Percentiles rank a stretch among this genome's conserved stretches.
phyloP scores from a whole-genome alignment of 1,140 invertebrate genomes.

The Drosophila quadrilineata region DNA sequence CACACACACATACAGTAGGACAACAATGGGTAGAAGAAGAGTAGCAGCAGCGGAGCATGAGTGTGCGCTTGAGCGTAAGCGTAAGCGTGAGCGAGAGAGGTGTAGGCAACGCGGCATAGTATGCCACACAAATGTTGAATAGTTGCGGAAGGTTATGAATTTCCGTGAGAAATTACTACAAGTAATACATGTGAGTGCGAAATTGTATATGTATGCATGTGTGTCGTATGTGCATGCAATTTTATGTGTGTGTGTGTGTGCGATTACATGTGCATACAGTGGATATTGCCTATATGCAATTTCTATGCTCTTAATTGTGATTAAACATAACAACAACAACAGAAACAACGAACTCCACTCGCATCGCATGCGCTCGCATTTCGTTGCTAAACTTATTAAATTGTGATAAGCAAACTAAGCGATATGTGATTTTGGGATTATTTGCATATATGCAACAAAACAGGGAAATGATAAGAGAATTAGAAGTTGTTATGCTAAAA shows the following conservation, averaged over 20 bases:
- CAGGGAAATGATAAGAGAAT: too few relatives aligned
- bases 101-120: conserved; percentile 54
- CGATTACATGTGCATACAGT: conserved; percentile 7
- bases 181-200: conserved; percentile 76
- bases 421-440: too few relatives aligned
- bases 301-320: too few relatives aligned
- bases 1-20: too few relatives aligned
- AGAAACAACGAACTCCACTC: too few relatives aligned
- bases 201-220: not conserved
- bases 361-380: too few relatives aligned
- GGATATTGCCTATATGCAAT: conserved; percentile 10
- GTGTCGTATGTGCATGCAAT: not conserved
- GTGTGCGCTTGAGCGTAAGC: not conserved
- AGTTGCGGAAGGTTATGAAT: conserved; percentile 80
- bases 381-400: too few relatives aligned
- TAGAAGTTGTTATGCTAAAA: too few relatives aligned
- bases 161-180: conserved; percentile 80
- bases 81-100: not conserved
- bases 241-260: conserved; percentile 3
- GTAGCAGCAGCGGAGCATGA: conserved; percentile 38
- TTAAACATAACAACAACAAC: too few relatives aligned
- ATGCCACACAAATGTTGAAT: conserved; percentile 78
- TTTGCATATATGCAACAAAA: too few relatives aligned
- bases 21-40: conserved; percentile 30
- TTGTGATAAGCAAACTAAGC: too few relatives aligned